phyloP scores from a whole-genome alignment of 1,140 invertebrate genomes.

The Diabrotica undecimpunctata region DNA sequence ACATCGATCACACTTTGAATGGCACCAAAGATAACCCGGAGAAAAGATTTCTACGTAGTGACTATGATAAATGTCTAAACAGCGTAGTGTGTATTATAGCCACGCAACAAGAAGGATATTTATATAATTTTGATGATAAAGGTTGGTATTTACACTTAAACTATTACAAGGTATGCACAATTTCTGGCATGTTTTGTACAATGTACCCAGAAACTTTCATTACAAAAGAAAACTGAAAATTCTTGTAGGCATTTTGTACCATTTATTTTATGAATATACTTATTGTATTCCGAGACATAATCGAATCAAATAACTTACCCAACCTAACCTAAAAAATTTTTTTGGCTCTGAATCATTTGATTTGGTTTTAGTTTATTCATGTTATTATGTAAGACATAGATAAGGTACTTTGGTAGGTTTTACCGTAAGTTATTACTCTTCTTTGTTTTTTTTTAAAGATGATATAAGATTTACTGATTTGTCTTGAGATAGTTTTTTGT shows the following conservation, averaged over 20 bases:
- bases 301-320: no score
- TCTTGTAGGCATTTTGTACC: neutral
- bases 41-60: constrained; percentile 32
- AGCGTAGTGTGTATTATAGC: constrained; percentile 49
- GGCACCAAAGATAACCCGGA: constrained; percentile 18
- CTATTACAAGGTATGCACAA: neutral
- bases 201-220: neutral
- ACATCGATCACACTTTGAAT: constrained; percentile 40
- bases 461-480: no score
- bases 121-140: constrained; percentile 53
- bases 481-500: no score
- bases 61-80: constrained; percentile 34
- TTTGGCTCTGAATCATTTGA: no score
- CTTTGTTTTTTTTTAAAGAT: no score
- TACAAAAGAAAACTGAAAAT: neutral
- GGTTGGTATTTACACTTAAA: constrained; percentile 25
- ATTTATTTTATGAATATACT: neutral
- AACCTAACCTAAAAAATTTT: no score
- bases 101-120: constrained; percentile 55
- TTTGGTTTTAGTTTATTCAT: no score
- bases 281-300: no score
- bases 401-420: no score
- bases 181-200: neutral
- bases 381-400: no score
- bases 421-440: no score